Evolutionary conservation across 2,797 vertebrate species (phyloP), one percentile per base, ranked within the genome.

Genomic region (Dendrocincla fuliginosa): DNA sequence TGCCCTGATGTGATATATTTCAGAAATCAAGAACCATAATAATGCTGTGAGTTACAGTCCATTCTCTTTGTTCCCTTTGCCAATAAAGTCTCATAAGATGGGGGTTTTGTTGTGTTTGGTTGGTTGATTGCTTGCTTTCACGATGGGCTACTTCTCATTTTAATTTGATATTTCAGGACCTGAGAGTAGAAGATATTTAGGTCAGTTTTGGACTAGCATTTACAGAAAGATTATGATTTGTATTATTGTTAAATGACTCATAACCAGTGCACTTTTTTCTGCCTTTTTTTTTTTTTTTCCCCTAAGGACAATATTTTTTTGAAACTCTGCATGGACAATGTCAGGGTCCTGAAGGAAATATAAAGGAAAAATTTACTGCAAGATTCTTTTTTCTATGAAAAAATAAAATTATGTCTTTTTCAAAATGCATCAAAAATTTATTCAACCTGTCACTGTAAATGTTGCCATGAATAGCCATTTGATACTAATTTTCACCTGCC

Each of bases 1-100:
- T 84, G 20, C 41, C 88, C 25, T 68, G 67, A 32, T 6, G 17
- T 76, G 41, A 75, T 77, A 39, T 57, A 67, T 87, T 82, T 61
- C 56, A 86, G 78, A 95, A 96, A 94, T 75, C 39, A 74, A 37
- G 18, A 86, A 56, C 30, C 30, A 11, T 52, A 80, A 71, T 74
- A 44, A 25, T 30, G 4, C 1, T 35, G 30, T 87, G 82, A 64
- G 6, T 85, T 93, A 35, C 10, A 84, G 12, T 67, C 35, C 30
- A 3, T 60, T 77, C 19, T 6, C 16, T 55, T 74, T 24, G 4
- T 20, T 65, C 18, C 3, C 4, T 70, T 61, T 89, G 13, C 15
- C 27, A 77, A 14, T 37, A 53, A 46, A 53, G 15, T 65, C 41
- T 61, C 10, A 25, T 28, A n/a, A 53, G 20, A 6, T n/a, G 6